These are phyloP conservation scores for Forbesichthys papilliferus DNA, from an alignment of 2,113 vertebrate species.

Conservation along the genomic window DNA sequence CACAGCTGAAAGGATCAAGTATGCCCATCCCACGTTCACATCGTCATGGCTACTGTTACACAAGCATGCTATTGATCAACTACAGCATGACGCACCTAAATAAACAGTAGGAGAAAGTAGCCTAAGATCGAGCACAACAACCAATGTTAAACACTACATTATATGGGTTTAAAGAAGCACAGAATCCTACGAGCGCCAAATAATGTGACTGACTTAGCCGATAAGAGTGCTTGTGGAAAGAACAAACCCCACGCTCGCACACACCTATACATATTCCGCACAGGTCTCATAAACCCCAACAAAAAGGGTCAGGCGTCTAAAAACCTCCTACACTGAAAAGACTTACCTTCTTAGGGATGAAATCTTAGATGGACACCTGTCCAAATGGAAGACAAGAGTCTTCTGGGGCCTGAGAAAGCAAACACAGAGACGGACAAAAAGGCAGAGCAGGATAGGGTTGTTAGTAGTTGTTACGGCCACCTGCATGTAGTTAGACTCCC, in stretches of 20 bases:
- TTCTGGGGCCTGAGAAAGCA: constrained; percentile 32
- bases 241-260: no score
- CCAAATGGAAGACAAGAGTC: constrained; percentile 50
- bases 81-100: not conserved
- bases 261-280: no score
- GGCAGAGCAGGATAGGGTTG: constrained; percentile 24
- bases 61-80: not conserved
- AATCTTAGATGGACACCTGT: constrained; percentile 61
- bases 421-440: not conserved
- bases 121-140: not conserved
- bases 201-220: no score
- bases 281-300: no score
- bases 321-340: not conserved
- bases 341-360: constrained; percentile 62
- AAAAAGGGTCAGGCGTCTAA: no score
- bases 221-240: no score
- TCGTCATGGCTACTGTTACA: not conserved
- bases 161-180: not conserved
- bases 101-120: not conserved
- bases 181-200: no score
- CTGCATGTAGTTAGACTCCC: constrained; percentile 31
- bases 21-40: not conserved
- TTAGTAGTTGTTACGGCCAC: constrained; percentile 40
- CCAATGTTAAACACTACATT: not conserved
- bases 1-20: not conserved